phyloP scores from a whole-genome alignment of 37 sponge, comb jelly and placozoan species.

The Halisarca cf. caerulea region DNA sequence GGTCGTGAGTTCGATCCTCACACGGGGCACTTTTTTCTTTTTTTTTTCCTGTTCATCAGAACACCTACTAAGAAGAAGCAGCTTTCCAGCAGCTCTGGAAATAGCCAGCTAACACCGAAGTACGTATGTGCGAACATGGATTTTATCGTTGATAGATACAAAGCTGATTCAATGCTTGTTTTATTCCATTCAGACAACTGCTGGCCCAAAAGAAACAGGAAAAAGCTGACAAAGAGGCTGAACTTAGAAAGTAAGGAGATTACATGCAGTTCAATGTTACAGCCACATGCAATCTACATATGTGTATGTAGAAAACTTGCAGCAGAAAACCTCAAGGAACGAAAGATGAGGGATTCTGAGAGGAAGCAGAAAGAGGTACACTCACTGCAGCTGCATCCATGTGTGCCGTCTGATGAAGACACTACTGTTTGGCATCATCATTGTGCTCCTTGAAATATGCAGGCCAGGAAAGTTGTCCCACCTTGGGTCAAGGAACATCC shows the following conservation, averaged over 20 bases:
- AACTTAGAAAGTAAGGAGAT: slow-evolving; percentile 51
- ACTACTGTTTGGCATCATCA: no score
- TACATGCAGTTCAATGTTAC: no score
- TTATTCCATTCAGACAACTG: slow-evolving; percentile 42
- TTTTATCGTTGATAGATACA: background rate
- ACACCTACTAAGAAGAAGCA: slow-evolving; percentile 58
- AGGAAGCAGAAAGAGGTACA: slow-evolving; percentile 12
- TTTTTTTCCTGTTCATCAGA: slow-evolving; percentile 47
- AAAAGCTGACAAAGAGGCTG: slow-evolving; percentile 78
- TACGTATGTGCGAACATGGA: background rate
- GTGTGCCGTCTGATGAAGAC: no score
- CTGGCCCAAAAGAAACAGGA: slow-evolving; percentile 56
- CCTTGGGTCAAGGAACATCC: slow-evolving; percentile 91
- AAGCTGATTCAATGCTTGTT: no score
- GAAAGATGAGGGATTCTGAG: slow-evolving; percentile 14
- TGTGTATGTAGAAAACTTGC: slow-evolving; percentile 17
- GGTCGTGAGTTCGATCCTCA: slow-evolving; percentile 99
- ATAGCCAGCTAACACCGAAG: slow-evolving; percentile 43
- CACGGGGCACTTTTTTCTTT: slow-evolving; percentile 87
- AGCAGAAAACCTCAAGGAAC: slow-evolving; percentile 21
- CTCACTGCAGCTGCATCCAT: background rate
- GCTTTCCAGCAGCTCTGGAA: slow-evolving; percentile 14
- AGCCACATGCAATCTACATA: background rate
- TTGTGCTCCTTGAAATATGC: no score
- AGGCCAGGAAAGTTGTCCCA: no score